Evolutionary conservation across 1,140 invertebrate species (phyloP).

Genomic region (Saccostrea glomerata): DNA sequence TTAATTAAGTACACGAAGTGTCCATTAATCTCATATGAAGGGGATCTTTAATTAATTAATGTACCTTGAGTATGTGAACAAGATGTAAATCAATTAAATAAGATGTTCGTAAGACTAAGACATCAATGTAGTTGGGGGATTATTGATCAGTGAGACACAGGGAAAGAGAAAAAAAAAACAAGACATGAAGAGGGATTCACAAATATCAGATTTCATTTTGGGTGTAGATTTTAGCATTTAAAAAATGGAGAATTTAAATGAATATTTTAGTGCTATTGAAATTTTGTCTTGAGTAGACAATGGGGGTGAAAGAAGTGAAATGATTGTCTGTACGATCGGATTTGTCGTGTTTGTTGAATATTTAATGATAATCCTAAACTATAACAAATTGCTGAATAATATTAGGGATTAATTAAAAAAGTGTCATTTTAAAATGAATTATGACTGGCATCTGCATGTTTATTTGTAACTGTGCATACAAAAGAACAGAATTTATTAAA

Average conservation of each 20-base stretch:
- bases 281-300: background rate
- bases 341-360: slow-evolving; percentile 1
- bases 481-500: background rate
- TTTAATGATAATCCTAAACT: background rate
- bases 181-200: background rate
- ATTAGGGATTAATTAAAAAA: background rate
- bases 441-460: background rate
- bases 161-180: background rate
- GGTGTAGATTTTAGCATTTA: background rate
- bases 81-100: background rate
- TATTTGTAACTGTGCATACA: background rate
- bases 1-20: too few relatives aligned
- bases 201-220: slow-evolving; percentile 11
- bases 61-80: background rate
- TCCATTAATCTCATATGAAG: too few relatives aligned
- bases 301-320: background rate
- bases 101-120: background rate
- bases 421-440: background rate
- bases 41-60: background rate
- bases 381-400: background rate
- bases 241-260: slow-evolving; percentile 24
- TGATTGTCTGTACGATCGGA: background rate
- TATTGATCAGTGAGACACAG: background rate
- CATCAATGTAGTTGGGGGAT: background rate
- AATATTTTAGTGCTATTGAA: slow-evolving; percentile 33